Conservation (phyloP, 1,140 invertebrate genomes). For the Tigriopus japonicus region DNA sequence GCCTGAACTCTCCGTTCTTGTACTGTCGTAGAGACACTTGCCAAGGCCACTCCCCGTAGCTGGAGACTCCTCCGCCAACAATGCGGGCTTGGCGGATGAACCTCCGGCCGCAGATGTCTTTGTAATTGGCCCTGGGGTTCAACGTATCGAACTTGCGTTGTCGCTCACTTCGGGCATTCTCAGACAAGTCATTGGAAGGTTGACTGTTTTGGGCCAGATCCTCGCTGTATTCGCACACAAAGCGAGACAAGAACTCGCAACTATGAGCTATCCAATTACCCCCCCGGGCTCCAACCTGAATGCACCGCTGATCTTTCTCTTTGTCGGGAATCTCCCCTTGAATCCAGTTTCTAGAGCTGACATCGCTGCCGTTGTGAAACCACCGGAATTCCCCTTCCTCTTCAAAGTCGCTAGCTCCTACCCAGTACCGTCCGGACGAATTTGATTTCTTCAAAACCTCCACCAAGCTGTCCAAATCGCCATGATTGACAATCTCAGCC, state of each 20-base stretch:
- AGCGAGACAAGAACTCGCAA: background rate
- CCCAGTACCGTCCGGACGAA: background rate
- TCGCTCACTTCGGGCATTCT: background rate
- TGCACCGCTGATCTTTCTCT: background rate
- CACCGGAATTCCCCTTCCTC: conserved; percentile 1
- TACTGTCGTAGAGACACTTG: conserved; percentile 53
- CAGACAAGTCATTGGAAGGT: background rate
- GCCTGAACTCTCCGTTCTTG: conserved; percentile 50
- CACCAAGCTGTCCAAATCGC: background rate
- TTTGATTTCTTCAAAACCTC: background rate
- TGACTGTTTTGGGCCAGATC: background rate
- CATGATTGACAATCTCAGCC: background rate
- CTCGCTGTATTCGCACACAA: background rate
- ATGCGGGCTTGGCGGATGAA: conserved; percentile 12
- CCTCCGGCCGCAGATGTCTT: conserved; percentile 11
- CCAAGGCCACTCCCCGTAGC: conserved; percentile 14
- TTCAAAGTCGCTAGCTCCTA: conserved; percentile 10
- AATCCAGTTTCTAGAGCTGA: background rate
- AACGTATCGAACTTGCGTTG: conserved; percentile 7
- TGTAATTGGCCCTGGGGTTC: conserved; percentile 7
- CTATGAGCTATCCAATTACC: background rate
- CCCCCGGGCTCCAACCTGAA: background rate
- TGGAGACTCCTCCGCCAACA: conserved; percentile 11
- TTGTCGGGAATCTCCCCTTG: background rate
- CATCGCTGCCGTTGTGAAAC: background rate